phyloP scores from a whole-genome alignment of 1,140 invertebrate genomes.

The Penaeus japonicus region DNA sequence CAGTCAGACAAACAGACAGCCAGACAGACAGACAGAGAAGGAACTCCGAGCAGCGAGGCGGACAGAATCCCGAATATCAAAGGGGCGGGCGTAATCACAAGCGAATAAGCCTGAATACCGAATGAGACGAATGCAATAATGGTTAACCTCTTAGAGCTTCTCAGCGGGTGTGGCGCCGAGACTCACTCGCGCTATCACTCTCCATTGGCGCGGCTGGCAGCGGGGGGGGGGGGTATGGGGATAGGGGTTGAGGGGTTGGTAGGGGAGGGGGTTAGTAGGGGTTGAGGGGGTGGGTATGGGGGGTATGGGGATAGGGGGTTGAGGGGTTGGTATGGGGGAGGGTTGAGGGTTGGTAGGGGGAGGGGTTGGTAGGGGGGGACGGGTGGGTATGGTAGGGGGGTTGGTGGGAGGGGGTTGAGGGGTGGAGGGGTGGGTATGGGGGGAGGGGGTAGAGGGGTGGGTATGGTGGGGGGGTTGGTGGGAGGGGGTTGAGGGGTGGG shows the following conservation, averaged over 20 bases:
- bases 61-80: slow-evolving; percentile 37
- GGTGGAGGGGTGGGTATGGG: too few relatives aligned
- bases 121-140: slow-evolving; percentile 45
- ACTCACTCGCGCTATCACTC: slow-evolving; percentile 31
- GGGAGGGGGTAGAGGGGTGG: too few relatives aligned
- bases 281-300: not conserved
- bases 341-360: too few relatives aligned
- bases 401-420: too few relatives aligned
- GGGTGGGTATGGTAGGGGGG: too few relatives aligned
- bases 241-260: too few relatives aligned
- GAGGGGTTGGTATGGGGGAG: too few relatives aligned
- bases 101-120: slow-evolving; percentile 46
- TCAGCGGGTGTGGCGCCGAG: slow-evolving; percentile 27
- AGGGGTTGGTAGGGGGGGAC: too few relatives aligned
- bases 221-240: not conserved
- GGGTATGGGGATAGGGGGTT: too few relatives aligned
- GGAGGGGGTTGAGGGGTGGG: too few relatives aligned
- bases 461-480: too few relatives aligned
- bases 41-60: not conserved
- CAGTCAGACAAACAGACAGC: not conserved
- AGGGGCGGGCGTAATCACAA: slow-evolving; percentile 30
- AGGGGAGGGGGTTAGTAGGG: not conserved
- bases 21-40: not conserved
- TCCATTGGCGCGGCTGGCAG: slow-evolving; percentile 18
- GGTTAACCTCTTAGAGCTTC: slow-evolving; percentile 48